These are phyloP conservation scores for Lycaon pictus DNA, from an alignment of 2,113 vertebrate species.

Conservation along the genomic window DNA sequence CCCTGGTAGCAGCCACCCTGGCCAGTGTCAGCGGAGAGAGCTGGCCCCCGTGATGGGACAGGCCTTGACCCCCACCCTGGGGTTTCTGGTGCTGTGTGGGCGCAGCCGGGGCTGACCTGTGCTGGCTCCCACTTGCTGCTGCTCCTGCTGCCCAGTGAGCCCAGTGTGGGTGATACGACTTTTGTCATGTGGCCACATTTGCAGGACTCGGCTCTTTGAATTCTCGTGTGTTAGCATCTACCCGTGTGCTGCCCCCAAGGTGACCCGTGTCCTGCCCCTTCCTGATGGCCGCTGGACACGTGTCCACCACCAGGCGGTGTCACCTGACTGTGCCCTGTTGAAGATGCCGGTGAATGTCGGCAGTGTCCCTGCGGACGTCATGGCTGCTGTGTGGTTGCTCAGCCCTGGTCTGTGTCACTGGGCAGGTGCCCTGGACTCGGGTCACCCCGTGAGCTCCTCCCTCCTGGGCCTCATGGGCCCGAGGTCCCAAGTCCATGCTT, in stretches of 20 bases:
- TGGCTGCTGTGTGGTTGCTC: not conserved
- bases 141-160: not conserved
- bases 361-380: too few species aligned
- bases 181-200: not conserved
- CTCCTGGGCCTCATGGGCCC: not conserved
- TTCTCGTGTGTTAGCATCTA: not conserved
- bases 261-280: too few species aligned
- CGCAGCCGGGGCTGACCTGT: accelerated
- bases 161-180: not conserved
- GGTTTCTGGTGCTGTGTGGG: not conserved
- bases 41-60: not conserved
- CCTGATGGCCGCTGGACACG: too few species aligned
- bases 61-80: accelerated
- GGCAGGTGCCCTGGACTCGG: not conserved
- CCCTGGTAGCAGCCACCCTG: not conserved
- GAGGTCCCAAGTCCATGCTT: not conserved
- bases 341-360: too few species aligned
- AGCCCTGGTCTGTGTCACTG: not conserved
- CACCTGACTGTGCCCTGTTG: too few species aligned
- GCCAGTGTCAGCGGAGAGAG: not conserved
- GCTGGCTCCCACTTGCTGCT: not conserved
- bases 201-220: not conserved
- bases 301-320: too few species aligned
- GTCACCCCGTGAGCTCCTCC: not conserved
- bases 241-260: too few species aligned